A percentile compares a stretch with the other conserved stretches of the same genome.
These are phyloP conservation scores for Aphaenogaster ashmeadi DNA, from an alignment of 1,140 invertebrate species.

Conservation along the genomic window DNA sequence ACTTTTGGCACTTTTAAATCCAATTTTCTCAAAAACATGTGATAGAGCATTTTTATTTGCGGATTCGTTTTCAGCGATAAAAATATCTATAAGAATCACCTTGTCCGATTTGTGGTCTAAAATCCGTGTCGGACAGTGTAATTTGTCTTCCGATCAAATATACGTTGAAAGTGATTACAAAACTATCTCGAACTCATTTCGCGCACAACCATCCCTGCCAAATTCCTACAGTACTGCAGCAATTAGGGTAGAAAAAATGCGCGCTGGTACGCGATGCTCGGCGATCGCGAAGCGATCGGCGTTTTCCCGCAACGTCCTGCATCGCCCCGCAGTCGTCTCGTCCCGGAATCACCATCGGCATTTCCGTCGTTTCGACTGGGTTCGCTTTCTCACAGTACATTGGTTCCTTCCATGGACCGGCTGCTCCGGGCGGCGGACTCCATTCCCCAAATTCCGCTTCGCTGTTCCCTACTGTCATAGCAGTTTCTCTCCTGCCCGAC, in stretches of 20 bases:
- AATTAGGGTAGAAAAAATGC: neutral
- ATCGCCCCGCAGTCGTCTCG: neutral
- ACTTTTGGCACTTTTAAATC: too few relatives aligned
- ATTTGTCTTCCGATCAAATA: too few relatives aligned
- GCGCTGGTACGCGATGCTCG: neutral
- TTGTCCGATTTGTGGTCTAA: too few relatives aligned
- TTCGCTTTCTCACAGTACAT: conserved; percentile 60
- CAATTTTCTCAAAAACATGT: too few relatives aligned
- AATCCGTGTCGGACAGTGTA: too few relatives aligned
- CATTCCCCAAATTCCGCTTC: conserved; percentile 64
- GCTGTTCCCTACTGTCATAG: conserved; percentile 39
- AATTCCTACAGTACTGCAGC: neutral
- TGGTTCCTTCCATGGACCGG: conserved; percentile 16
- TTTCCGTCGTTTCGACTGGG: conserved; percentile 36
- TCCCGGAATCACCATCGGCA: conserved; percentile 25
- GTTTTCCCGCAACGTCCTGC: conserved; percentile 19
- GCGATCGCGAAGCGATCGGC: neutral
- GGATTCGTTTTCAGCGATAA: too few relatives aligned
- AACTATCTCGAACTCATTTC: too few relatives aligned
- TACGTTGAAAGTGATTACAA: too few relatives aligned
- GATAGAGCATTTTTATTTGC: too few relatives aligned
- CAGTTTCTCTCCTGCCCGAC: conserved; percentile 41
- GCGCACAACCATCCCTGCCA: too few relatives aligned
- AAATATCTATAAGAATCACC: too few relatives aligned
- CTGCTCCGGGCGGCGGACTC: conserved; percentile 47